A percentile compares a stretch with the other conserved stretches of the same genome.
Conservation (phyloP, 2,888 invertebrate species). For the Drosophila paramelanica region DNA sequence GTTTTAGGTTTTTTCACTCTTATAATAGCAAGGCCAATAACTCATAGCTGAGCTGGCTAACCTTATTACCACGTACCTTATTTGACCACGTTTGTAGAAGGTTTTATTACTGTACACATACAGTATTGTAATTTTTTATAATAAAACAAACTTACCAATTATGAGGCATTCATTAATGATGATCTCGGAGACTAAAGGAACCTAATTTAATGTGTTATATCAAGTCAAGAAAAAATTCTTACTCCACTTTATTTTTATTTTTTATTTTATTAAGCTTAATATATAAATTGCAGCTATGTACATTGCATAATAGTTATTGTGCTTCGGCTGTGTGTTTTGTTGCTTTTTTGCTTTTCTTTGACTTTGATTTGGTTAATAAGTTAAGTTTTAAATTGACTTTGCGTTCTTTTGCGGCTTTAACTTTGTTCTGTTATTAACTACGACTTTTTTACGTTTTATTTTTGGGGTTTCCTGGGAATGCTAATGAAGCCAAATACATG, state of each 20-base stretch:
- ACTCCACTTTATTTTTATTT: background rate
- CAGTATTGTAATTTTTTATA: too few relatives aligned
- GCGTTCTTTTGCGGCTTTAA: constrained; percentile 24
- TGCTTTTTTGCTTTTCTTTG: constrained; percentile 39
- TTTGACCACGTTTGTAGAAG: too few relatives aligned
- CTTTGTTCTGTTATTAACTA: constrained; percentile 24
- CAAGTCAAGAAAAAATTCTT: too few relatives aligned
- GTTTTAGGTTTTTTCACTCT: constrained; percentile 21
- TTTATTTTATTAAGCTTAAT: constrained; percentile 50
- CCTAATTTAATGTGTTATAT: too few relatives aligned
- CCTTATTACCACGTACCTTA: too few relatives aligned
- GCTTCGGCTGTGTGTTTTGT: constrained; percentile 41
- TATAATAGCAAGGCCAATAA: background rate
- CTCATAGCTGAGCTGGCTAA: background rate
- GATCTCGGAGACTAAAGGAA: too few relatives aligned
- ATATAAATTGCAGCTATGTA: constrained; percentile 51
- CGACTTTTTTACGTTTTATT: constrained; percentile 19
- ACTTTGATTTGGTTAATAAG: constrained; percentile 69
- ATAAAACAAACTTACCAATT: too few relatives aligned
- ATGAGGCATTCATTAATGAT: too few relatives aligned
- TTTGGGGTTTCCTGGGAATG: constrained; percentile 15
- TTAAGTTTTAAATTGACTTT: constrained; percentile 64
- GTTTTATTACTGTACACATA: too few relatives aligned
- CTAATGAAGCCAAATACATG: constrained; percentile 24
- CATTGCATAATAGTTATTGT: constrained; percentile 39